Conservation (phyloP, 2,888 invertebrate species). For the Tetropium fuscum region DNA sequence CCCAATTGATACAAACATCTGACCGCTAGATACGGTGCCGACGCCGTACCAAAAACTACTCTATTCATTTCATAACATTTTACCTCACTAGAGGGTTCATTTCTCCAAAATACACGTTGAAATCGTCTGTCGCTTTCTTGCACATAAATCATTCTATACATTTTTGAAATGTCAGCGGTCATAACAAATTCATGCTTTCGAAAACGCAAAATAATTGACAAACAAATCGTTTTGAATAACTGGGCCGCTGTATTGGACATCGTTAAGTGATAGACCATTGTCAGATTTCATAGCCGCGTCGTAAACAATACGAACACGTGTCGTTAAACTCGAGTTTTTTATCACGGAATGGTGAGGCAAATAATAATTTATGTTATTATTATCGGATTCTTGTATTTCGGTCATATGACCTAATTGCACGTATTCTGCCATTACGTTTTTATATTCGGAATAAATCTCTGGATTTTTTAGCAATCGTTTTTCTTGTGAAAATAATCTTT, state of each 20-base stretch:
- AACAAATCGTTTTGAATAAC: conserved; percentile 28
- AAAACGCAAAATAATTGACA: conserved; percentile 23
- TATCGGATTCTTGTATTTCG: conserved; percentile 1
- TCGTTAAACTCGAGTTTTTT: conserved; percentile 25
- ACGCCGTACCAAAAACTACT: conserved; percentile 31
- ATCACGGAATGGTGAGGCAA: conserved; percentile 27
- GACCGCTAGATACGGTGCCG: conserved; percentile 32
- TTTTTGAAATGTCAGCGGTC: conserved; percentile 32
- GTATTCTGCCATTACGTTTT: conserved; percentile 26
- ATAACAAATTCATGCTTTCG: conserved; percentile 31
- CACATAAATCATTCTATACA: conserved; percentile 31
- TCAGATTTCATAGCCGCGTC: conserved; percentile 23
- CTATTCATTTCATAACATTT: conserved; percentile 29
- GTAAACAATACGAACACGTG: conserved; percentile 30
- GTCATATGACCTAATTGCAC: conserved; percentile 23
- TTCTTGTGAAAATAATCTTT: conserved; percentile 12
- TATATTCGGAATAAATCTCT: conserved; percentile 17
- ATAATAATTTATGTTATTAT: conserved; percentile 11
- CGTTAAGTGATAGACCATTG: conserved; percentile 34
- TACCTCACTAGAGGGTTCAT: conserved; percentile 2
- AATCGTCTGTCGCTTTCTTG: background rate
- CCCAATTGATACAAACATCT: conserved; percentile 27
- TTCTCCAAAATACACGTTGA: conserved; percentile 29
- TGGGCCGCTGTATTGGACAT: conserved; percentile 25
- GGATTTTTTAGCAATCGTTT: conserved; percentile 15